Evolutionary conservation across 2,888 invertebrate genomes (phyloP), one percentile per base, ranked within the genome.

Genomic region (Megastigmus dorsalis): DNA sequence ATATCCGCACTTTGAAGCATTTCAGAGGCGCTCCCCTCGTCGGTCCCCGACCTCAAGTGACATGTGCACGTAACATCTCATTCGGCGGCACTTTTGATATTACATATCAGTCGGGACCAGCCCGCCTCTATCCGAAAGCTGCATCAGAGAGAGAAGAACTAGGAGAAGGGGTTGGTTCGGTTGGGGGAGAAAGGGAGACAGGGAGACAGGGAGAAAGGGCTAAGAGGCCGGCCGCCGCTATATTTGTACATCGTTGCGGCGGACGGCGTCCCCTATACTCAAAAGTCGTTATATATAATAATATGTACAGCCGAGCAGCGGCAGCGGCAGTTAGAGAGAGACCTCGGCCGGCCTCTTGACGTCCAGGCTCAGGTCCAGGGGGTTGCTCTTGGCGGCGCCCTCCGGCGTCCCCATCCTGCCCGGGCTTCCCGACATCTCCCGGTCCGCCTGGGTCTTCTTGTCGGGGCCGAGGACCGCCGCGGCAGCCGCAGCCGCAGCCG

Each of bases 341-440:
- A 76, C 69, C 60, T 76, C 76, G 30, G 76, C 66, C 0, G 85
- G 85, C 85, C 85, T 86, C 65, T 84, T 84, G 9, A 73, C 74
- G 50, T 85, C 82, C 6, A 87, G 77, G 3, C 86, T 88, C 26
- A 88, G 74, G 52, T 88, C 87, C n/a, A 88, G 71, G 0, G 88
- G 88, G 75, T 85, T 87, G 66, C 84, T 84, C 79, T 87, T 87
- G 57, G 80, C 79, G 4, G 83, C 81, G 9, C 82, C 73, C 28
- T 85, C 76, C 10, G 52, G 68, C 10, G 60, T 38, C n/a, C n/a
- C n/a, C n/a, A n/a, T n/a, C n/a, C n/a, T n/a, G n/a, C n/a, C n/a
- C n/a, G n/a, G n/a, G n/a, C n/a, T n/a, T n/a, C n/a, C n/a, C n/a
- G n/a, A n/a, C n/a, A n/a, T n/a, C n/a, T n/a, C n/a, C n/a, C n/a